phyloP scores from a whole-genome alignment of 2,113 vertebrate species.

The Struthidea cinerea region DNA sequence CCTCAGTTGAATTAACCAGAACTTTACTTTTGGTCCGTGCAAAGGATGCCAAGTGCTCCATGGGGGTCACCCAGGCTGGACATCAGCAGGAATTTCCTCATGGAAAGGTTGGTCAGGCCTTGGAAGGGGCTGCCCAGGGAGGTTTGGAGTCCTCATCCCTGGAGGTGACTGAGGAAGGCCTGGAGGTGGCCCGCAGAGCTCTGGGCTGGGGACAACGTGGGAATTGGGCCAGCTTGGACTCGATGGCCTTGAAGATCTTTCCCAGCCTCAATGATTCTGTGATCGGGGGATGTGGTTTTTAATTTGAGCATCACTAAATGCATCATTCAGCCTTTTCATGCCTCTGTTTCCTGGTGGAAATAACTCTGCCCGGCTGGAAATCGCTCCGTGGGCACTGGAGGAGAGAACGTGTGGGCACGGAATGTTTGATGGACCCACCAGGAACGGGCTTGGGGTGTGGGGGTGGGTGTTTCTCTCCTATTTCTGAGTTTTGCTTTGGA shows the following conservation, averaged over 20 bases:
- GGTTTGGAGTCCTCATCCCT: not conserved
- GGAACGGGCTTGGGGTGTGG: accelerated
- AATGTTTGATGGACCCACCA: not conserved
- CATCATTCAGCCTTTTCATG: not conserved
- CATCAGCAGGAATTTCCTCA: not conserved
- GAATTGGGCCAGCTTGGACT: accelerated
- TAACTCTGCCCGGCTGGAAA: not conserved
- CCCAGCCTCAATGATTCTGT: accelerated
- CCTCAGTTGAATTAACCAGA: not conserved
- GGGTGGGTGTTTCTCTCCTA: not conserved
- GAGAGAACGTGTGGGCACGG: accelerated
- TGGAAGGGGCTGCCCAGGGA: not conserved
- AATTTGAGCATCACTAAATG: not conserved
- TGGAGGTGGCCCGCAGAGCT: not conserved
- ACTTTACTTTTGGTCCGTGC: accelerated
- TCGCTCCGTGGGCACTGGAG: accelerated
- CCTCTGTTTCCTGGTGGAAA: not conserved
- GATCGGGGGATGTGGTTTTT: not conserved
- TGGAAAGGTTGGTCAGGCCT: not conserved
- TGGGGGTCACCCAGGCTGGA: not conserved
- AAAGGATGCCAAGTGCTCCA: accelerated
- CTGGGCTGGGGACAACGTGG: not conserved
- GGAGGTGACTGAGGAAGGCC: not conserved
- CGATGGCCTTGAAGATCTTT: accelerated
- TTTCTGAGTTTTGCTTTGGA: not conserved